Percentiles rank a stretch among this genome's conserved stretches.
Conservation (phyloP, 2,113 vertebrate genomes). For the Macroglossus sobrinus region DNA sequence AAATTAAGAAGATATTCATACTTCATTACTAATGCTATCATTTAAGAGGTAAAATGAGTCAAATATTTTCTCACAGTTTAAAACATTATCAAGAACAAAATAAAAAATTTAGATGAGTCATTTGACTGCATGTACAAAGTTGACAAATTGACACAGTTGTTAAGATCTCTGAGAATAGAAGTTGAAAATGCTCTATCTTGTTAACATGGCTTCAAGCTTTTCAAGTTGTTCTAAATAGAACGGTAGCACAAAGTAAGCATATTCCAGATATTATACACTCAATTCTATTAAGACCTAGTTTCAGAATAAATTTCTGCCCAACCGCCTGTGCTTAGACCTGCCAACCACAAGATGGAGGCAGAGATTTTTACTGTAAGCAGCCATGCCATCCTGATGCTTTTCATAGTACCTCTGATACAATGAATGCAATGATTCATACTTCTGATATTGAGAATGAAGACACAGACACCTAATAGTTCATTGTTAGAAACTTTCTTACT, state of each 20-base stretch:
- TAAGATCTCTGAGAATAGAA: background rate
- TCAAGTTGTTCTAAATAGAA: background rate
- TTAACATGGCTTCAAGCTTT: background rate
- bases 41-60: background rate
- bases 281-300: background rate
- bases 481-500: background rate
- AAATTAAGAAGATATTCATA: background rate
- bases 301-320: background rate
- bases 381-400: background rate
- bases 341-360: slow-evolving; percentile 57
- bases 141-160: background rate
- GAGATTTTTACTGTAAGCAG: slow-evolving; percentile 16
- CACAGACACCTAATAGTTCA: background rate
- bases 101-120: background rate
- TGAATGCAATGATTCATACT: background rate
- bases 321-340: background rate
- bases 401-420: rapidly evolving
- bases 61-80: background rate
- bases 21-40: background rate
- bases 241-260: background rate
- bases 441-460: background rate
- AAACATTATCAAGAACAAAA: background rate
- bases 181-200: background rate
- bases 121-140: background rate
- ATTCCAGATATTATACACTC: background rate